Conservation (phyloP, 2,888 invertebrate genomes). For the Xestobium rufovillosum region DNA sequence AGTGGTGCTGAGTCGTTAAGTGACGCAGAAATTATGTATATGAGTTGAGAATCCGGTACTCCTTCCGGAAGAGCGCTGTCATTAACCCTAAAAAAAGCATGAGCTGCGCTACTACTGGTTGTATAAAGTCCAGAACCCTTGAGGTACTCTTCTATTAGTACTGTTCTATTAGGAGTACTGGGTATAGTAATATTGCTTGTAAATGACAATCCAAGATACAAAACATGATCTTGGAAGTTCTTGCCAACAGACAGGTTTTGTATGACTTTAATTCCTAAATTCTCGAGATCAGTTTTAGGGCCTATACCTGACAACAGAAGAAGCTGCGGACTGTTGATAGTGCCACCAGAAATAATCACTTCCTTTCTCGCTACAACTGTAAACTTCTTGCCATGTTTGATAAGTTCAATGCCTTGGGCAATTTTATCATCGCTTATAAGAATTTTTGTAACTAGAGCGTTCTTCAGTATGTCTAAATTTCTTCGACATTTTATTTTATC, state of each 20-base stretch:
- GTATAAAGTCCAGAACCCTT: slow-evolving; percentile 23
- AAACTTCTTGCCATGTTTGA: slow-evolving; percentile 40
- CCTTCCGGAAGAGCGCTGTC: too few species aligned
- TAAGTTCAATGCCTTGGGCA: slow-evolving; percentile 51
- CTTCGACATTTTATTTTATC: slow-evolving; percentile 43
- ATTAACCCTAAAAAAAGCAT: too few species aligned
- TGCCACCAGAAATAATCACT: slow-evolving; percentile 68
- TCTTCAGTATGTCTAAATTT: slow-evolving; percentile 52
- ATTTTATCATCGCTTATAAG: slow-evolving; percentile 47
- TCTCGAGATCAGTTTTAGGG: slow-evolving; percentile 23
- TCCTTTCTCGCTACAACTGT: slow-evolving; percentile 54
- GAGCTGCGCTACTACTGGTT: slow-evolving; percentile 10
- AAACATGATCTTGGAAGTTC: slow-evolving; percentile 28
- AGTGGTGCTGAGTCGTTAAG: too few species aligned
- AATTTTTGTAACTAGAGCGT: slow-evolving; percentile 49
- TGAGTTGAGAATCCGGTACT: too few species aligned
- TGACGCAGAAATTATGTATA: too few species aligned
- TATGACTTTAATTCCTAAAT: slow-evolving; percentile 23
- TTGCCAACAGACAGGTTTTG: slow-evolving; percentile 29
- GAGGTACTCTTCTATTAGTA: slow-evolving; percentile 21
- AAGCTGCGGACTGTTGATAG: slow-evolving; percentile 52
- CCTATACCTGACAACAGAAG: slow-evolving; percentile 33
- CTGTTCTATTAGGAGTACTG: slow-evolving; percentile 7
- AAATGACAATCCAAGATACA: slow-evolving; percentile 23
- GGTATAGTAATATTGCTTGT: slow-evolving; percentile 17